phyloP scores from a whole-genome alignment of 1,140 invertebrate species.

The Formica selysi region DNA sequence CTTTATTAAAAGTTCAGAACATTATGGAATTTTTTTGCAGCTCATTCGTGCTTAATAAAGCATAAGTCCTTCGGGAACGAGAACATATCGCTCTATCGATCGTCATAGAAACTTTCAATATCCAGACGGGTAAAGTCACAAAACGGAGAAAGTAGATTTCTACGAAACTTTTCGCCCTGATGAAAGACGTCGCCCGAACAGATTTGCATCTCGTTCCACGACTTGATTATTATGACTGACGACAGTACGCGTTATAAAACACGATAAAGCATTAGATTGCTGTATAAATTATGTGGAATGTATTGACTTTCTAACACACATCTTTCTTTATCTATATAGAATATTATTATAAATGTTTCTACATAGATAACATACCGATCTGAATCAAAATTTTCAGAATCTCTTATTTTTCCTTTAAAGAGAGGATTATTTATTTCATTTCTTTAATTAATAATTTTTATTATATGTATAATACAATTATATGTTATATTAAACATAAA shows the following conservation, averaged over 20 bases:
- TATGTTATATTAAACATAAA: too few relatives aligned
- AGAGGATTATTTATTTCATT: background rate
- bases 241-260: background rate
- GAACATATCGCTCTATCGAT: slow-evolving; percentile 56
- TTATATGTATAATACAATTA: background rate
- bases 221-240: slow-evolving; percentile 38
- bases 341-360: background rate
- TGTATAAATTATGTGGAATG: background rate
- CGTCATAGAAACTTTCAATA: slow-evolving; percentile 47
- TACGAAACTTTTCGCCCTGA: slow-evolving; percentile 33
- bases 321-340: background rate
- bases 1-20: slow-evolving; percentile 60
- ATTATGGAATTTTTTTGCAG: slow-evolving; percentile 57
- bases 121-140: slow-evolving; percentile 28
- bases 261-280: background rate
- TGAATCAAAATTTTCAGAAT: background rate
- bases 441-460: background rate
- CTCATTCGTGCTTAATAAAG: slow-evolving; percentile 62
- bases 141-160: slow-evolving; percentile 44
- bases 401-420: background rate
- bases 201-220: slow-evolving; percentile 14
- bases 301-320: background rate
- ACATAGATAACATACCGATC: background rate
- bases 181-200: slow-evolving; percentile 17
- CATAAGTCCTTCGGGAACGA: slow-evolving; percentile 39